A percentile compares a stretch with the other conserved stretches of the same genome.
These are phyloP conservation scores for Barbus barbus DNA, from an alignment of 2,113 vertebrate genomes.

Conservation along the genomic window DNA sequence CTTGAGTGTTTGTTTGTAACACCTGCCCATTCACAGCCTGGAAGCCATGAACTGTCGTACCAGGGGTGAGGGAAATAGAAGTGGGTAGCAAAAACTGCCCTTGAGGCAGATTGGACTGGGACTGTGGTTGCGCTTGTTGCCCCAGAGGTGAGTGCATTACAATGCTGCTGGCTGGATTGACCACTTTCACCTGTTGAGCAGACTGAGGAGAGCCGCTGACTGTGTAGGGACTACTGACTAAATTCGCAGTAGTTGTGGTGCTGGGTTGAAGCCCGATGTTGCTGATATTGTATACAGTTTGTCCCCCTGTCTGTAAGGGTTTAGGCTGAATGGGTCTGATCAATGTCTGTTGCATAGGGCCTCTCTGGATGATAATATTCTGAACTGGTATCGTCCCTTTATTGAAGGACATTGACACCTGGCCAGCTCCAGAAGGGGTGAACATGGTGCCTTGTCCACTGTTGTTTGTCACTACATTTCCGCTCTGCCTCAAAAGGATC, in stretches of 20 bases:
- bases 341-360: slow-evolving; percentile 80
- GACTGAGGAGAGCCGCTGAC: slow-evolving; percentile 67
- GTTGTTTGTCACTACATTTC: slow-evolving; percentile 63
- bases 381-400: slow-evolving; percentile 91
- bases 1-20: slow-evolving; percentile 80
- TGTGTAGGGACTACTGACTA: slow-evolving; percentile 67
- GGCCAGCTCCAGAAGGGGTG: slow-evolving; percentile 83
- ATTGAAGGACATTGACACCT: slow-evolving; percentile 91
- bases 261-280: slow-evolving; percentile 77
- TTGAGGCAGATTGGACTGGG: slow-evolving; percentile 76
- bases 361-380: slow-evolving; percentile 97
- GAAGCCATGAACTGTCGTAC: slow-evolving; percentile 80
- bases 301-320: slow-evolving; percentile 86
- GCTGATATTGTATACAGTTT: slow-evolving; percentile 87
- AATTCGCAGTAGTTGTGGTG: slow-evolving; percentile 76
- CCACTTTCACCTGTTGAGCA: slow-evolving; percentile 68
- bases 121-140: slow-evolving; percentile 70
- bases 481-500: slow-evolving; percentile 87
- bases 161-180: slow-evolving; percentile 70
- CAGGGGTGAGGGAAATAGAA: slow-evolving; percentile 83
- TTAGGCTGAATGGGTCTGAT: slow-evolving; percentile 94
- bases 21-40: slow-evolving; percentile 86
- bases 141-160: slow-evolving; percentile 81
- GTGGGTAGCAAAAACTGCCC: slow-evolving; percentile 91
- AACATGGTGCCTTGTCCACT: slow-evolving; percentile 77